phyloP scores from a whole-genome alignment of 2,797 vertebrate genomes.

The Malurus splendens region DNA sequence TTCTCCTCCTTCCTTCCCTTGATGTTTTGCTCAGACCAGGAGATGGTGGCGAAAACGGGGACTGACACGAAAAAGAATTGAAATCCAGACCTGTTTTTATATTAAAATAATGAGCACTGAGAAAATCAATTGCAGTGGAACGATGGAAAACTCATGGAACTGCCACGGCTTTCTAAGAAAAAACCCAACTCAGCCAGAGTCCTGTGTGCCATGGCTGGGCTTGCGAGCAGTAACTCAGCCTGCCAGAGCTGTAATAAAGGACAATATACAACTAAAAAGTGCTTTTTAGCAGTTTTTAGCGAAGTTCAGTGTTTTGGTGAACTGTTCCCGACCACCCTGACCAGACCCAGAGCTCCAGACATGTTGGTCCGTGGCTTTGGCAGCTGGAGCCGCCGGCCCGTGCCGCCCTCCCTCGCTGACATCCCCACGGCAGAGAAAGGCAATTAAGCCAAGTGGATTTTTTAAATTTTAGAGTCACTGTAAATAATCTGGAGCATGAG shows the following conservation, averaged over 20 bases:
- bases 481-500: constrained; percentile 47
- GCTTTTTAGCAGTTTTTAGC: background rate
- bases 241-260: background rate
- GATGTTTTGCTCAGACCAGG: background rate
- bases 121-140: background rate
- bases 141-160: background rate
- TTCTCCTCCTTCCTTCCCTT: background rate
- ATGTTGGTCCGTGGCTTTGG: accelerated
- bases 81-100: background rate
- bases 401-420: background rate
- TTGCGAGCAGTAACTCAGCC: background rate
- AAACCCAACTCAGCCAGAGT: background rate
- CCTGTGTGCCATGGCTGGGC: background rate
- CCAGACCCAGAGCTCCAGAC: background rate
- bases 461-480: constrained; percentile 33
- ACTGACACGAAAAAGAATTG: background rate
- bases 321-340: background rate
- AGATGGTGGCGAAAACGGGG: background rate
- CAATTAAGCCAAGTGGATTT: constrained; percentile 14
- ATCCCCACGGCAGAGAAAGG: background rate
- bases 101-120: background rate
- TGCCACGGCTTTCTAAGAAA: constrained; percentile 30
- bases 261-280: background rate
- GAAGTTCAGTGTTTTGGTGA: background rate
- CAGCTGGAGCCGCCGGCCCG: background rate